Conservation (phyloP, 2,888 invertebrate species). For the Odontocolon sp. region DNA sequence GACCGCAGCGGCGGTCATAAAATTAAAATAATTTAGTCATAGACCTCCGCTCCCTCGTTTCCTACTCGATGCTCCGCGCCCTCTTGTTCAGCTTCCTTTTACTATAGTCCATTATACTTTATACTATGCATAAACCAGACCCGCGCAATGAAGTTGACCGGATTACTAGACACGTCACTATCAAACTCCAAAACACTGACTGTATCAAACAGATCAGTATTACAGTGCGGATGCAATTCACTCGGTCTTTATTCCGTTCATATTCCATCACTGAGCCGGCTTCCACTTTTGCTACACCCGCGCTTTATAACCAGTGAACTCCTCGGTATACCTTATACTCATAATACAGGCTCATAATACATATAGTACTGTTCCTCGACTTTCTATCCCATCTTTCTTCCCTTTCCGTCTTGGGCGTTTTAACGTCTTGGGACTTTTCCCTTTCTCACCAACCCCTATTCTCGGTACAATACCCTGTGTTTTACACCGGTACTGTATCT, state of each 20-base stretch:
- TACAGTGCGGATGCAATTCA: too few species aligned
- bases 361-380: not conserved
- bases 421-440: not conserved
- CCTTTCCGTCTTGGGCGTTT: not conserved
- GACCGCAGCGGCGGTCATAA: slow-evolving; percentile 63
- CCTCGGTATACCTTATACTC: not conserved
- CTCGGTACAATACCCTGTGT: not conserved
- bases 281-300: not conserved
- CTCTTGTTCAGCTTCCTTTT: slow-evolving; percentile 10
- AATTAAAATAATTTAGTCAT: slow-evolving; percentile 73
- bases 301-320: not conserved
- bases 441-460: not conserved
- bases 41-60: slow-evolving; percentile 48
- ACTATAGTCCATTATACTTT: not conserved
- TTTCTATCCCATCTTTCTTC: not conserved
- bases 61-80: slow-evolving; percentile 23
- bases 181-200: too few species aligned
- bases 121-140: slow-evolving; percentile 4
- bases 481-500: not conserved
- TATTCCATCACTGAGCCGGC: not conserved
- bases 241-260: not conserved
- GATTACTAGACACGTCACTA: too few species aligned
- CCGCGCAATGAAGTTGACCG: too few species aligned
- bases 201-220: too few species aligned
- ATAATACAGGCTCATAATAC: not conserved